These are phyloP conservation scores for Pseudococcus viburni DNA, from an alignment of 2,888 invertebrate genomes.

Conservation along the genomic window DNA sequence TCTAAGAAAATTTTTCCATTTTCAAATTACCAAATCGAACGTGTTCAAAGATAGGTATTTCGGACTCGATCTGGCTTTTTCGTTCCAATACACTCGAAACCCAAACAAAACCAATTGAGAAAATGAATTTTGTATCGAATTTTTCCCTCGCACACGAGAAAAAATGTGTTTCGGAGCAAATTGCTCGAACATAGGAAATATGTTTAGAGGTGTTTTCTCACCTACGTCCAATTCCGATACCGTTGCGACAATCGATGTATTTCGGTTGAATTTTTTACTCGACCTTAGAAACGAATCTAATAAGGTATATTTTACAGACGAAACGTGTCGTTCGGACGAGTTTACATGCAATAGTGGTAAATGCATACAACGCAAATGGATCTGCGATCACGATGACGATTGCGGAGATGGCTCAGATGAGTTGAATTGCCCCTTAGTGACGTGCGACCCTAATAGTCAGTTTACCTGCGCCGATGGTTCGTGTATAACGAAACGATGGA, in stretches of 20 bases:
- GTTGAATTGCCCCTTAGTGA: constrained; percentile 79
- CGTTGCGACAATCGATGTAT: constrained; percentile 1
- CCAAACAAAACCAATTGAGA: not conserved
- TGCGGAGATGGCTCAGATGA: constrained; percentile 91
- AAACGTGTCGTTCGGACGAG: constrained; percentile 91
- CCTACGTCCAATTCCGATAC: not conserved
- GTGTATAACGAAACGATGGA: constrained; percentile 86
- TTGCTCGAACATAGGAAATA: not conserved
- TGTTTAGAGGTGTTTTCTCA: not conserved
- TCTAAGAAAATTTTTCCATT: no score
- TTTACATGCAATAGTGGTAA: constrained; percentile 93
- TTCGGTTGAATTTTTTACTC: no score
- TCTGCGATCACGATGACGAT: constrained; percentile 89
- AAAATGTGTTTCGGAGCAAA: not conserved
- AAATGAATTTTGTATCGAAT: constrained; percentile 14
- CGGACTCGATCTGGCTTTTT: not conserved
- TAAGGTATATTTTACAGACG: constrained; percentile 75
- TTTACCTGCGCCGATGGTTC: constrained; percentile 83
- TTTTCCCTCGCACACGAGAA: not conserved
- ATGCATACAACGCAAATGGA: constrained; percentile 89
- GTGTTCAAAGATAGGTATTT: not conserved
- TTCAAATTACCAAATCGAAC: no score
- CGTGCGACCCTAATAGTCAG: constrained; percentile 79
- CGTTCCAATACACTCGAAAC: not conserved
- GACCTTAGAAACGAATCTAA: not conserved